A percentile compares a stretch with the other conserved stretches of the same genome.
Conservation (phyloP, 2,113 vertebrate species). For the Gavia stellata region DNA sequence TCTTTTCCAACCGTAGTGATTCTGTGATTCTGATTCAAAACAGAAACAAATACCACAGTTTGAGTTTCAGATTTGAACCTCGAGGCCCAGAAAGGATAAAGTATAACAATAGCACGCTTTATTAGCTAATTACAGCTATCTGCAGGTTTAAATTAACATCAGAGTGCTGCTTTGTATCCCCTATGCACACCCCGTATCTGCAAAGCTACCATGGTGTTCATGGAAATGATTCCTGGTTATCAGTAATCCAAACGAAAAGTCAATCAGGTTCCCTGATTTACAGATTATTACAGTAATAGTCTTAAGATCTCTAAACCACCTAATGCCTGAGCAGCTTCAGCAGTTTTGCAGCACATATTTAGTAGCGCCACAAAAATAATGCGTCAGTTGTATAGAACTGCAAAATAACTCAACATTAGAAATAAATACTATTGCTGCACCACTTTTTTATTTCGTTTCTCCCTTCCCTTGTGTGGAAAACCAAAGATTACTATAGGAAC, state of each 20-base stretch:
- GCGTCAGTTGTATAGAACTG: accelerated
- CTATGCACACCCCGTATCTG: accelerated
- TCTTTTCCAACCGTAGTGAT: too few species aligned
- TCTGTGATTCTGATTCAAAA: too few species aligned
- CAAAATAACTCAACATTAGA: neutral
- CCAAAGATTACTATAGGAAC: neutral
- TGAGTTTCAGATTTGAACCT: neutral
- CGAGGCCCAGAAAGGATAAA: neutral
- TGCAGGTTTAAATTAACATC: neutral
- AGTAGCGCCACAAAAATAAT: neutral
- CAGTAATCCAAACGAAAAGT: neutral
- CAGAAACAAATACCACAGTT: accelerated
- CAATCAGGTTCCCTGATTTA: neutral
- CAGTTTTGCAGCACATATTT: neutral
- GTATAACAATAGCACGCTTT: neutral
- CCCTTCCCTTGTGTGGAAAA: neutral
- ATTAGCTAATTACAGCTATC: neutral
- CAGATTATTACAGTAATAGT: neutral
- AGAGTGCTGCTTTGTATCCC: neutral
- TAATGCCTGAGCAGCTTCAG: neutral
- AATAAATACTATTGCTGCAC: neutral
- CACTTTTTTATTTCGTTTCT: neutral
- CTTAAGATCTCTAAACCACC: neutral
- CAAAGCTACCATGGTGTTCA: neutral
- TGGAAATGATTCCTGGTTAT: neutral